phyloP scores from a whole-genome alignment of 1,140 invertebrate genomes.

The Leptinotarsa undecemlineata region DNA sequence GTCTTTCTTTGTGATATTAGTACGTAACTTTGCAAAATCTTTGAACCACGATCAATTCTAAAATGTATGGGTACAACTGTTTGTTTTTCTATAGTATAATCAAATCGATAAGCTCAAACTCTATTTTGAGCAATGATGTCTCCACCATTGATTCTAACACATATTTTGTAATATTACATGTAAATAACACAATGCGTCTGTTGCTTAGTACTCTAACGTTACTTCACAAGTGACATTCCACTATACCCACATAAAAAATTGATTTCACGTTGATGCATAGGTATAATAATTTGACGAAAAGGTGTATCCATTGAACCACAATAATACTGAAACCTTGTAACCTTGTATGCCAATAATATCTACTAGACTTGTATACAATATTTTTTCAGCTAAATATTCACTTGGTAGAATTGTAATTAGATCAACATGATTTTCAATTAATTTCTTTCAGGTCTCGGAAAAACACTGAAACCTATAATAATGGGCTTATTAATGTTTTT shows the following conservation, averaged over 20 bases:
- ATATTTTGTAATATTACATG: slow-evolving; percentile 43
- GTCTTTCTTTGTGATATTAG: slow-evolving; percentile 33
- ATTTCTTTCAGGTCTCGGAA: no score
- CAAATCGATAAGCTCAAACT: slow-evolving; percentile 38
- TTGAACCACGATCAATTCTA: slow-evolving; percentile 40
- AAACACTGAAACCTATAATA: no score
- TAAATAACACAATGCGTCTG: slow-evolving; percentile 40
- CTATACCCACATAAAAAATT: slow-evolving; percentile 1
- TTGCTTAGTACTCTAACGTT: slow-evolving; percentile 36
- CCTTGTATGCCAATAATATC: no score
- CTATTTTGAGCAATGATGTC: slow-evolving; percentile 38
- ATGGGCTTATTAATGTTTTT: no score
- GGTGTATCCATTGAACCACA: no score
- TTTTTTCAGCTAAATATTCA: no score
- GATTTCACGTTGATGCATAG: slow-evolving; percentile 10
- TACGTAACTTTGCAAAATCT: slow-evolving; percentile 42
- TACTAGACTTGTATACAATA: no score
- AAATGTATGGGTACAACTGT: slow-evolving; percentile 42
- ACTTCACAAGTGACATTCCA: not conserved
- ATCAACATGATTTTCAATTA: no score
- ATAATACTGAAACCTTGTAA: no score
- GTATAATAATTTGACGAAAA: not conserved
- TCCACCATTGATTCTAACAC: slow-evolving; percentile 41
- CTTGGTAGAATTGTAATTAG: no score
- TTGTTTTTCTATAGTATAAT: slow-evolving; percentile 35